A percentile compares a stretch with the other conserved stretches of the same genome.
Conservation (phyloP, 1,140 invertebrate species). For the Procambarus clarkii region DNA sequence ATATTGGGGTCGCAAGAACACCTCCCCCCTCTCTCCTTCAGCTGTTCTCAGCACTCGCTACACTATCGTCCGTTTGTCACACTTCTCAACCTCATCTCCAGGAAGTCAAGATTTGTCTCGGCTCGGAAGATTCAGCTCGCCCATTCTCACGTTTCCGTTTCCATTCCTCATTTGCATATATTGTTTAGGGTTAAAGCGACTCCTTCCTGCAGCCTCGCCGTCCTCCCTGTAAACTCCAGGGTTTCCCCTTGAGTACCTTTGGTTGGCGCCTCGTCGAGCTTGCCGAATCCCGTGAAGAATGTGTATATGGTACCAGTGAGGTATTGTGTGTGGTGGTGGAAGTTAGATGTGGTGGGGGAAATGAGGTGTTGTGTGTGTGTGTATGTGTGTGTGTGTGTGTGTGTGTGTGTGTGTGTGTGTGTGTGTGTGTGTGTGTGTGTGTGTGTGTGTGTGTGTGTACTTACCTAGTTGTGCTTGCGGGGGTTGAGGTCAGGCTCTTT, state of each 20-base stretch:
- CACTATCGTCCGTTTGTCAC: too few relatives aligned
- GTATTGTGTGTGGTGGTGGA: neutral
- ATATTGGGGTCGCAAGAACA: too few relatives aligned
- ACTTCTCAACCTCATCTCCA: neutral
- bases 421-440: slow-evolving; percentile 16
- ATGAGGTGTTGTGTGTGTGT: neutral
- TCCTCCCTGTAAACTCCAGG: neutral
- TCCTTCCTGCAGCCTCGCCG: neutral
- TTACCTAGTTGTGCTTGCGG: too few relatives aligned
- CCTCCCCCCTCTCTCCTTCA: too few relatives aligned
- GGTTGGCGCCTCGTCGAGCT: neutral
- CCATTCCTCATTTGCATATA: neutral
- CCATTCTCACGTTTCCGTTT: neutral
- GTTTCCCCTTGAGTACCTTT: neutral
- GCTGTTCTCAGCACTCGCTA: too few relatives aligned
- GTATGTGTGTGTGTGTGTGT: slow-evolving; percentile 24
- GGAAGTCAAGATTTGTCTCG: neutral
- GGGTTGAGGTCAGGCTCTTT: too few relatives aligned
- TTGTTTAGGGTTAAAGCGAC: neutral
- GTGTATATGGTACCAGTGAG: neutral
- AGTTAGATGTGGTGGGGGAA: neutral
- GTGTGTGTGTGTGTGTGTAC: too few relatives aligned
- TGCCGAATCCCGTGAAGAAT: neutral
- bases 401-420: slow-evolving; percentile 16
- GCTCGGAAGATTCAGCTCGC: neutral